Percentiles rank a stretch among this genome's conserved stretches.
phyloP scores from a whole-genome alignment of 2,797 vertebrate genomes.

The Pseudochromis fuscus region DNA sequence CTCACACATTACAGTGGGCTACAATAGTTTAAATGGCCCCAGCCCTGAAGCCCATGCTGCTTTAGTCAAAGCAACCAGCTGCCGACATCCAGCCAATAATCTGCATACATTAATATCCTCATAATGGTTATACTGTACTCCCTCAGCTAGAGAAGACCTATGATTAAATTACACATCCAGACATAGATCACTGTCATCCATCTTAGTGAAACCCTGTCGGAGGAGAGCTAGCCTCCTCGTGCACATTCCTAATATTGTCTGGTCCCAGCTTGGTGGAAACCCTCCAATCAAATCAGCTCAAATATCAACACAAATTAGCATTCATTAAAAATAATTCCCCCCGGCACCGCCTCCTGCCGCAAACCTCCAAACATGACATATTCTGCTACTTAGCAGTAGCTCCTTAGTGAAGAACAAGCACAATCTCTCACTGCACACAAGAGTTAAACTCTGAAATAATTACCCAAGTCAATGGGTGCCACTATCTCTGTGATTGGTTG shows the following conservation, averaged over 20 bases:
- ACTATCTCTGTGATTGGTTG: constrained; percentile 83
- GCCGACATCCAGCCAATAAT: constrained; percentile 66
- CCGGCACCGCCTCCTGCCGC: constrained; percentile 20
- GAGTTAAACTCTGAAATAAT: constrained; percentile 85
- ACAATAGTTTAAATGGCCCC: constrained; percentile 19
- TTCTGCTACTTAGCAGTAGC: constrained; percentile 50
- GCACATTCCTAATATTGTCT: constrained; percentile 18
- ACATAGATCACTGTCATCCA: constrained; percentile 72
- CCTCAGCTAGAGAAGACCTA: constrained; percentile 77
- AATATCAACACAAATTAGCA: constrained; percentile 69
- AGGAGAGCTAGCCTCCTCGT: constrained; percentile 33
- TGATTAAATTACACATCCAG: constrained; percentile 87
- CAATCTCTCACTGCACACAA: constrained; percentile 60
- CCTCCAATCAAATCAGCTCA: constrained; percentile 59
- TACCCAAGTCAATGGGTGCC: constrained; percentile 79
- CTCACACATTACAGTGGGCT: constrained; percentile 30
- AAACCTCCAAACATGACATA: constrained; percentile 51
- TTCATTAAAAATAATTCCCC: constrained; percentile 60
- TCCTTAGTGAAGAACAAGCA: constrained; percentile 60
- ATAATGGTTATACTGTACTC: constrained; percentile 64
- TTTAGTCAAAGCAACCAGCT: constrained; percentile 59
- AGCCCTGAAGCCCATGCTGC: constrained; percentile 44
- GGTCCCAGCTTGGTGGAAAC: constrained; percentile 40
- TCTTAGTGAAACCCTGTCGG: constrained; percentile 71
- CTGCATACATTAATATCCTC: constrained; percentile 73